phyloP scores from a whole-genome alignment of 2,113 vertebrate species.

The Amblyornis subalaris region DNA sequence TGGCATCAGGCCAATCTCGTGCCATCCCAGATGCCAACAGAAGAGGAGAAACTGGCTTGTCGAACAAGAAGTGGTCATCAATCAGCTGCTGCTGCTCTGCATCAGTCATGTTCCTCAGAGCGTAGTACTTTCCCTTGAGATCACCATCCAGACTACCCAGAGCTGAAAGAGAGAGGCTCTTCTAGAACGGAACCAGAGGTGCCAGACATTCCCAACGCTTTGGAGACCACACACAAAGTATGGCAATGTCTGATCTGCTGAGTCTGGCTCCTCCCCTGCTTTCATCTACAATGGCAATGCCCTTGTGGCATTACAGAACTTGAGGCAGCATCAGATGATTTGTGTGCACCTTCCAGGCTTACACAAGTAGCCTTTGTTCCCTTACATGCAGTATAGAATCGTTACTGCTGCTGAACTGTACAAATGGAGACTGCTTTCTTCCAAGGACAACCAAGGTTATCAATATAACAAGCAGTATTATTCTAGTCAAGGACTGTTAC shows the following conservation, averaged over 20 bases:
- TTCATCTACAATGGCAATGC: neutral
- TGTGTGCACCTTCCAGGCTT: slow-evolving; percentile 8
- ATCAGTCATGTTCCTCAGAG: slow-evolving; percentile 92
- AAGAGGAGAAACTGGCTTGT: slow-evolving; percentile 95
- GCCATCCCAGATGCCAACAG: slow-evolving; percentile 93
- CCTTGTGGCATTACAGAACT: neutral
- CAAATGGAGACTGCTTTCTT: neutral
- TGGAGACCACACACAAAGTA: neutral
- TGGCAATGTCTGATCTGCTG: neutral
- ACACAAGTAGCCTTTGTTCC: neutral
- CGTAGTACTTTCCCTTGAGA: slow-evolving; percentile 92
- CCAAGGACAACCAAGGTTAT: slow-evolving; percentile 1
- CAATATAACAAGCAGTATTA: neutral
- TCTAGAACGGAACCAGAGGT: neutral
- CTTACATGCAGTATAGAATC: neutral
- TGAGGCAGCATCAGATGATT: neutral
- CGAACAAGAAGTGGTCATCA: slow-evolving; percentile 96
- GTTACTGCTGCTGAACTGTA: neutral
- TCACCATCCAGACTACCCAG: slow-evolving; percentile 84
- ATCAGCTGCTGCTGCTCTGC: slow-evolving; percentile 95
- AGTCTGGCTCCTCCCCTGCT: neutral
- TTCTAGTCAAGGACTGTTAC: neutral
- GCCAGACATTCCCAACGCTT: neutral
- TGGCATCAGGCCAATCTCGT: slow-evolving; percentile 93
- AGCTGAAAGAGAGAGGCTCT: slow-evolving; percentile 49